Evolutionary conservation across 64 coral and sea anemone species (phyloP), one percentile per base, ranked within the genome.

Genomic region (Anthopleura sola): DNA sequence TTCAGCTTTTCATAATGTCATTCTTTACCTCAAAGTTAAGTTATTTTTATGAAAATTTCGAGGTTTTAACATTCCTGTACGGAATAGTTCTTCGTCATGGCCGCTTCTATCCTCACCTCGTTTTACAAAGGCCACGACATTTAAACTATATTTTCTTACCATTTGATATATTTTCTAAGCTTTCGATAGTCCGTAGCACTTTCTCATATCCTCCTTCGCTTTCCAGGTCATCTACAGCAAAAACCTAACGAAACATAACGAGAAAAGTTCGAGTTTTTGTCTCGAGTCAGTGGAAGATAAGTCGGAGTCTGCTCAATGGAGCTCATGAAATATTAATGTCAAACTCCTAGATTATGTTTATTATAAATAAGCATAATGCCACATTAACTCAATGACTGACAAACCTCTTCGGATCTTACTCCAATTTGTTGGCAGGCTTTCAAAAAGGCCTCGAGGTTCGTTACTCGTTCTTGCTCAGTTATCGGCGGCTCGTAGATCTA

Each of bases 281-380:
- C 3, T 56, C 32, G 37, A 18, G 50, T 83, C 82, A 83, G 39
- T 55, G 33, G 1, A 34, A 54, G 48, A 60, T 85, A 48, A 40
- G 74, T 76, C 37, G 84, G 89, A 91, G 89, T 85, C 56, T 86
- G 89, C 89, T 91, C 89, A 86, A 90, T 84, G 44, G 24, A 16
- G 49, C 82, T 77, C 84, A 91, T 91, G 83, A 91, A 91, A 91
- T 81, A 86, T 91, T 91, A 86, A 91, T 91, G 56, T 50, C 39
- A 77, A 83, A 51, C 84, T 77, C 36, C 9, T 34, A 71, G 66
- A 71, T 75, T 44, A 64, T 90, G 88, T 90, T 90, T 76, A 85
- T 76, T 85, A 74, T 78, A 90, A 76, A 90, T 78, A 84, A 85
- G 68, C 51, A 90, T 90, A 85, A 90, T 85, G 40, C 55, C 78